These are phyloP conservation scores for Drosophila antonietae DNA, from an alignment of 2,888 invertebrate species.

Conservation along the genomic window DNA sequence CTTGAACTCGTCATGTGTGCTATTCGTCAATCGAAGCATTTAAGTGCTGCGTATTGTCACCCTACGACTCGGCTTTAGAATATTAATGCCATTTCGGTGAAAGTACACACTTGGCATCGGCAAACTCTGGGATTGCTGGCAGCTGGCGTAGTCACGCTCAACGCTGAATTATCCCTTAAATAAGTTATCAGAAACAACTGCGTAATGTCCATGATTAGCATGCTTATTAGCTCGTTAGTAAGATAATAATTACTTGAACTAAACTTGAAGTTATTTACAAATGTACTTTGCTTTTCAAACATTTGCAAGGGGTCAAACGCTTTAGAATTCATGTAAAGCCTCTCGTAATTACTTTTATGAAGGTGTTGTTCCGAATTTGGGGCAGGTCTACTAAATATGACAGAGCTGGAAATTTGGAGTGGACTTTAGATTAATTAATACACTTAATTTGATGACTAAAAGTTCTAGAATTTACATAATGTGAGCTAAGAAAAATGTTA, in stretches of 20 bases:
- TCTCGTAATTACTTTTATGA: background rate
- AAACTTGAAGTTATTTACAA: too few species aligned
- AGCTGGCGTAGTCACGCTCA: conserved; percentile 37
- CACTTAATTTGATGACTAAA: background rate
- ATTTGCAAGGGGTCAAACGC: background rate
- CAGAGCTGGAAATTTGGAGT: background rate
- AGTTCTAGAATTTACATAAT: too few species aligned
- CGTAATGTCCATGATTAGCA: background rate
- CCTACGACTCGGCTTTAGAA: conserved; percentile 39
- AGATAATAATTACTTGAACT: background rate
- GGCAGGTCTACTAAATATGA: too few species aligned
- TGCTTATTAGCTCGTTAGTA: background rate
- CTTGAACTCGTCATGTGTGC: conserved; percentile 27
- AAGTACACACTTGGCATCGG: conserved; percentile 56
- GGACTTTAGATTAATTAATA: background rate
- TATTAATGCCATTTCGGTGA: conserved; percentile 65
- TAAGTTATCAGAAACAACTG: conserved; percentile 8
- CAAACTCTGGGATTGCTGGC: conserved; percentile 35
- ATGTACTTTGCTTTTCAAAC: background rate
- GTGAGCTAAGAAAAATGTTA: background rate
- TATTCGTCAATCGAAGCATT: conserved; percentile 1
- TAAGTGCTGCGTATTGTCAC: conserved; percentile 8
- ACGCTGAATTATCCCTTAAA: conserved; percentile 30
- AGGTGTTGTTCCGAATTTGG: background rate
- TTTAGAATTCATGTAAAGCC: background rate